These are phyloP conservation scores for Osmerus mordax DNA, from an alignment of 2,113 vertebrate genomes.

Conservation along the genomic window DNA sequence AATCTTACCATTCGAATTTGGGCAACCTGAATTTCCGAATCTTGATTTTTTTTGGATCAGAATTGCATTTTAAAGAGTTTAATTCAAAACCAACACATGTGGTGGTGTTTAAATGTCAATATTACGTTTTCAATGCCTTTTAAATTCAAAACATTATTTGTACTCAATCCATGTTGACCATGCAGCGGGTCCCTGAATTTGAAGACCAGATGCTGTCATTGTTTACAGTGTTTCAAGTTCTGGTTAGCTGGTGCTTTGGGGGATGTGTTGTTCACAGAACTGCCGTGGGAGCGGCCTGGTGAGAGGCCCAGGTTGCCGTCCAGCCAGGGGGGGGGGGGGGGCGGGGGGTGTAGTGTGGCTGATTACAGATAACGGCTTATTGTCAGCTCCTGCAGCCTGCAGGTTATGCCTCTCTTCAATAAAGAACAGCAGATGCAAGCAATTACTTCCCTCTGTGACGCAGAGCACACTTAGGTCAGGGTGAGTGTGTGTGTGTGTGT, in stretches of 20 bases:
- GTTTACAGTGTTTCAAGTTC: not conserved
- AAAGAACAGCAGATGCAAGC: conserved; percentile 61
- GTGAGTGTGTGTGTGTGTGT: conserved; percentile 23
- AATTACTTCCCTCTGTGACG: conserved; percentile 45
- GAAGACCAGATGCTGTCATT: too few relatives aligned
- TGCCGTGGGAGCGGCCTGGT: not conserved
- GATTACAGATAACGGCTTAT: conserved; percentile 31
- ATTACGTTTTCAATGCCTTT: too few relatives aligned
- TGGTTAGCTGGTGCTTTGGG: not conserved
- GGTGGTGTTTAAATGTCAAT: too few relatives aligned
- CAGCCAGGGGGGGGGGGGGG: conserved; percentile 33
- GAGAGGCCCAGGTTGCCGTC: conserved; percentile 24
- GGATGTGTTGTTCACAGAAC: not conserved
- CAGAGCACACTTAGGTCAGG: conserved; percentile 9
- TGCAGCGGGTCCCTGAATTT: too few relatives aligned
- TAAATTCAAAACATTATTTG: too few relatives aligned
- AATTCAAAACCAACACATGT: too few relatives aligned
- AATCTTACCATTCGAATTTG: too few relatives aligned
- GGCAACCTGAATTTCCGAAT: too few relatives aligned
- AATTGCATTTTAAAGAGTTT: too few relatives aligned
- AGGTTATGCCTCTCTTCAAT: conserved; percentile 59
- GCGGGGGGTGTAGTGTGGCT: conserved; percentile 29
- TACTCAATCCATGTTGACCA: too few relatives aligned
- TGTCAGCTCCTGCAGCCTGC: conserved; percentile 45
- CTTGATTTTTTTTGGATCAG: too few relatives aligned